Base-by-base conservation (phyloP, 92 coral and sea anemone species). In the Parazoanthus swiftii region DNA sequence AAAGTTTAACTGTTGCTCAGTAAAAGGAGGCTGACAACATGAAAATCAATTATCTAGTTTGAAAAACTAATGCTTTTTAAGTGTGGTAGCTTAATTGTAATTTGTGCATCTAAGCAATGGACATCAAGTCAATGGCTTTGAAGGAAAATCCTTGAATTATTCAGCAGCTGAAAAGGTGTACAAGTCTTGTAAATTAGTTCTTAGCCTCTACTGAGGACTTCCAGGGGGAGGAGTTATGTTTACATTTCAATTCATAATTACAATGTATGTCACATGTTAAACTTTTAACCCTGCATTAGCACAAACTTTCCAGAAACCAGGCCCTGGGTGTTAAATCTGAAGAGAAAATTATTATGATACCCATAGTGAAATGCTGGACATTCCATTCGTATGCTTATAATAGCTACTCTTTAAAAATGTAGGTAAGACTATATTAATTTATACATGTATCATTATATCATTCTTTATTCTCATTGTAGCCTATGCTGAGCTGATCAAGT, bases 401-500 rank as follows among this genome's bases (percentile, higher is more conserved):
- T 54, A 54, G 16, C 58, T 54, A 14, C 59, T 54, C 18, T 13
- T 54, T 4, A 1, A 54, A 14, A 13, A 54, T 1, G 2, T 11
- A 14, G 4, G 59, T 54, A 54, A 54, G 5, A 85, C 20, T 35
- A 0, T 4, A 29, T 9, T 20, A 23, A 13, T 13, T 68, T 36
- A 10, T 11, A 20, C 8, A 9, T 75, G 8, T 11, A 15, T 33
- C 33, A 29, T 29, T 29, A 29, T 29, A 29, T 29, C 33, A 29
- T 29, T 29, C 33, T 11, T 6, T 15, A 33, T 33, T 50, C 37
- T 71, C 23, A 56, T 37, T 91, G 76, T 91, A 96, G 99, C 98
- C 39, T 97, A 91, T 92, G 94, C 94, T 38, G 98, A 95, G 11
- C 91, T 97, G 56, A 92, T 97, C 75, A 93, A 94, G 51, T 90